A percentile compares a stretch with the other conserved stretches of the same genome.
These are phyloP conservation scores for Ciona savignyi DNA, from an alignment of 23 tunicate genomes.

Conservation along the genomic window DNA sequence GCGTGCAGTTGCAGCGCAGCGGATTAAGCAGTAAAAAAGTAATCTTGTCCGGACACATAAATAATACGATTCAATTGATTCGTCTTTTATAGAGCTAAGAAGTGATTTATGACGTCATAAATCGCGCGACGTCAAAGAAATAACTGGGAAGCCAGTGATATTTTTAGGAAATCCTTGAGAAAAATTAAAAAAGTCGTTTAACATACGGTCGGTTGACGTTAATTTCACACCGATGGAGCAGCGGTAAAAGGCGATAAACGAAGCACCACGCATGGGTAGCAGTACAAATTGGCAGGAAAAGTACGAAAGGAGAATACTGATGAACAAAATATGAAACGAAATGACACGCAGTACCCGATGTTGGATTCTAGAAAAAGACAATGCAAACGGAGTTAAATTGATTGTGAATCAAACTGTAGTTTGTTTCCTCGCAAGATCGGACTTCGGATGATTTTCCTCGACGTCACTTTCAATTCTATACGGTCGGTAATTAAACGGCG, in stretches of 20 bases:
- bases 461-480: not conserved
- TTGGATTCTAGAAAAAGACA: too few relatives aligned
- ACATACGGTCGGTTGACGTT: not conserved
- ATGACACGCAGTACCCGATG: too few relatives aligned
- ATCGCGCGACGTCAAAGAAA: not conserved
- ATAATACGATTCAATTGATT: too few relatives aligned
- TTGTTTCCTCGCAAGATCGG: not conserved
- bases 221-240: not conserved
- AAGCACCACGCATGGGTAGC: not conserved
- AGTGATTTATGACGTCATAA: not conserved
- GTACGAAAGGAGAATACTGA: not conserved
- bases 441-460: not conserved
- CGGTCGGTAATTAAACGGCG: conserved; percentile 63
- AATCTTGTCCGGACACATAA: too few relatives aligned
- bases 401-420: not conserved
- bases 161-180: not conserved
- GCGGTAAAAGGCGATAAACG: not conserved
- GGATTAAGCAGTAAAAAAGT: too few relatives aligned
- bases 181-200: not conserved
- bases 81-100: too few relatives aligned
- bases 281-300: not conserved
- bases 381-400: too few relatives aligned
- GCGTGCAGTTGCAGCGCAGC: too few relatives aligned
- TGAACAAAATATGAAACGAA: not conserved
- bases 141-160: not conserved